Evolutionary conservation across 2,797 vertebrate species (phyloP).

Genomic region (Dicrostonyx torquatus): DNA sequence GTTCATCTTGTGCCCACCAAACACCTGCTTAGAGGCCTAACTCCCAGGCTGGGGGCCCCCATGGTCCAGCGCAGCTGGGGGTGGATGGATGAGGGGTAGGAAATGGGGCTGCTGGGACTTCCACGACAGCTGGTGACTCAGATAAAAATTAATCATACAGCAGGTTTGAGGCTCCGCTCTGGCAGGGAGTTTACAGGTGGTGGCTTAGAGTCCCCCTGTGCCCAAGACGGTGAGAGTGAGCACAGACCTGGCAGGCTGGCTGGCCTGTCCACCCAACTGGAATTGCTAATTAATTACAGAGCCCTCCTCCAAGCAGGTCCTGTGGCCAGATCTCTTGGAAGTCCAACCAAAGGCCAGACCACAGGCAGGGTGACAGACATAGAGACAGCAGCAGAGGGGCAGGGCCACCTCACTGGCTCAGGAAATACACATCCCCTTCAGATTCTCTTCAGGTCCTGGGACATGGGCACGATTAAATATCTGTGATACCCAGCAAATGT

Average conservation of each 20-base stretch:
- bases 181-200: conserved; percentile 56
- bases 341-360: neutral
- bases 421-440: conserved; percentile 63
- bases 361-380: too few relatives aligned
- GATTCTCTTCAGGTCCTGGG: conserved; percentile 81
- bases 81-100: neutral
- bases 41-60: conserved; percentile 29
- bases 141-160: conserved; percentile 58
- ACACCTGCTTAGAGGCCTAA: conserved; percentile 41
- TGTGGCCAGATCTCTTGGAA: conserved; percentile 56
- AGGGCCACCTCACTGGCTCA: neutral
- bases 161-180: conserved; percentile 40
- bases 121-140: conserved; percentile 56
- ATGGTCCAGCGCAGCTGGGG: conserved; percentile 62
- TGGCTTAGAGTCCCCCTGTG: conserved; percentile 68
- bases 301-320: conserved; percentile 60
- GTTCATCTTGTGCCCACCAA: conserved; percentile 25
- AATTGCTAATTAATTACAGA: conserved; percentile 81
- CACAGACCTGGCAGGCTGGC: neutral
- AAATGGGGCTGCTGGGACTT: conserved; percentile 52
- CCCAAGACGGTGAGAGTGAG: neutral
- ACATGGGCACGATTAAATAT: conserved; percentile 84
- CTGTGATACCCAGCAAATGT: conserved; percentile 88
- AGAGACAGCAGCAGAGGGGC: neutral
- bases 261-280: conserved; percentile 51